A percentile compares a stretch with the other conserved stretches of the same genome.
phyloP scores from a whole-genome alignment of 2,113 vertebrate genomes.

The Galbula dea region DNA sequence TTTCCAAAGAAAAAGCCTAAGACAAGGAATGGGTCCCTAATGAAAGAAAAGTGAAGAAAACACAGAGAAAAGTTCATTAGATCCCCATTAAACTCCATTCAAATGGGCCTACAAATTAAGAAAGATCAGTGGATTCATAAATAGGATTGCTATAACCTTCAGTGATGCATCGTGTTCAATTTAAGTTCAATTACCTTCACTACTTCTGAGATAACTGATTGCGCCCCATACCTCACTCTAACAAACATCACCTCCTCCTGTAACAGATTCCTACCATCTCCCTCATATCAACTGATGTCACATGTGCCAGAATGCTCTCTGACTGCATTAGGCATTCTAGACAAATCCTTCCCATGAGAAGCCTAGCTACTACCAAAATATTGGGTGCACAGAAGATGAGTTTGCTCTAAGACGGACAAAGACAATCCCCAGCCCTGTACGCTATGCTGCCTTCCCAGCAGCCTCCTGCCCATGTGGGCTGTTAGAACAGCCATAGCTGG shows the following conservation, averaged over 20 bases:
- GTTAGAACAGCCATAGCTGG: slow-evolving; percentile 69
- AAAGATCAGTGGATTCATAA: background rate
- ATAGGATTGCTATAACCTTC: background rate
- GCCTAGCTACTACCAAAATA: background rate
- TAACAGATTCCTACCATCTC: background rate
- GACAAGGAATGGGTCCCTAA: background rate
- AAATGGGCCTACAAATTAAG: background rate
- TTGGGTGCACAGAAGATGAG: background rate
- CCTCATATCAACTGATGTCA: background rate
- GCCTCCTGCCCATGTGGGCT: slow-evolving; percentile 66
- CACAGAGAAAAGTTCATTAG: background rate
- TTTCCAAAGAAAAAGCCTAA: background rate
- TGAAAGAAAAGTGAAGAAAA: rapidly evolving
- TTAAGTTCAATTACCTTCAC: background rate
- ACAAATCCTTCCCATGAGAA: slow-evolving; percentile 3
- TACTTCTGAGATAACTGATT: background rate
- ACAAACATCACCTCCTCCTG: background rate
- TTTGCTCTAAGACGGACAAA: slow-evolving; percentile 35
- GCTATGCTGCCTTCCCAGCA: slow-evolving; percentile 1
- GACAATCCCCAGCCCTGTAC: background rate
- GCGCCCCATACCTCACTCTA: background rate
- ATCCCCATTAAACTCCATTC: background rate
- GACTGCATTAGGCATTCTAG: background rate
- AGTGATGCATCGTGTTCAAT: background rate
- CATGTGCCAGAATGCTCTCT: background rate